Conservation (phyloP, 2,797 vertebrate species). For the Acipenser transmontanus region DNA sequence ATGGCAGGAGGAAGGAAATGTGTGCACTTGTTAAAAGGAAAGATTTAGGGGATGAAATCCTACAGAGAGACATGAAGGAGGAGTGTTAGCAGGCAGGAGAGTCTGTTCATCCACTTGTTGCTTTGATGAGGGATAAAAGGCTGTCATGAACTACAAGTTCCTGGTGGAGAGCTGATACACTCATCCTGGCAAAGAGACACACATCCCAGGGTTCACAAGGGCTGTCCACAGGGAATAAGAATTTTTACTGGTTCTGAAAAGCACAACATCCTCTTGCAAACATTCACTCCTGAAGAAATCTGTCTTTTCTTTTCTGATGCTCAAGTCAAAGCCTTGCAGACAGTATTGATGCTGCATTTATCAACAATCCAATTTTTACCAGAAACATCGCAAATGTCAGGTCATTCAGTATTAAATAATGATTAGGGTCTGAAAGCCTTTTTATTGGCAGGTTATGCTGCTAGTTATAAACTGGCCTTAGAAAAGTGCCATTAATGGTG, state of each 20-base stretch:
- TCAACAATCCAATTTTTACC: constrained; percentile 44
- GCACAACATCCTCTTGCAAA: background rate
- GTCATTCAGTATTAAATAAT: constrained; percentile 39
- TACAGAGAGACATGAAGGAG: constrained; percentile 49
- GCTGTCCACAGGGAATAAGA: constrained; percentile 2
- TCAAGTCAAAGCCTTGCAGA: constrained; percentile 7
- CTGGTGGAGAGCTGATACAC: constrained; percentile 60
- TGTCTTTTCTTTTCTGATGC: background rate
- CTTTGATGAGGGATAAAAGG: constrained; percentile 80
- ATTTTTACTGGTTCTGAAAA: constrained; percentile 6
- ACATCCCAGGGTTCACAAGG: constrained; percentile 37
- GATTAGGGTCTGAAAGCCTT: constrained; percentile 71
- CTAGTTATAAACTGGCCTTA: constrained; percentile 54
- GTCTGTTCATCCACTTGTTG: constrained; percentile 85
- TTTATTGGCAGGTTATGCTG: constrained; percentile 58
- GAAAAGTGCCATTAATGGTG: constrained; percentile 37
- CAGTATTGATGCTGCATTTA: constrained; percentile 43
- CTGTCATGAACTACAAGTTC: constrained; percentile 61
- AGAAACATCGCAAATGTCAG: constrained; percentile 37
- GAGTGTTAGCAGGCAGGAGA: constrained; percentile 44
- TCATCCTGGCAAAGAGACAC: constrained; percentile 41
- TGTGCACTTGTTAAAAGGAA: constrained; percentile 71
- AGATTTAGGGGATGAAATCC: constrained; percentile 65
- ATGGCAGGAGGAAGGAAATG: constrained; percentile 62
- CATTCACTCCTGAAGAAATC: background rate